Evolutionary conservation across 2,888 invertebrate genomes (phyloP), one percentile per base, ranked within the genome.

Genomic region (Phymatocera aterrima): DNA sequence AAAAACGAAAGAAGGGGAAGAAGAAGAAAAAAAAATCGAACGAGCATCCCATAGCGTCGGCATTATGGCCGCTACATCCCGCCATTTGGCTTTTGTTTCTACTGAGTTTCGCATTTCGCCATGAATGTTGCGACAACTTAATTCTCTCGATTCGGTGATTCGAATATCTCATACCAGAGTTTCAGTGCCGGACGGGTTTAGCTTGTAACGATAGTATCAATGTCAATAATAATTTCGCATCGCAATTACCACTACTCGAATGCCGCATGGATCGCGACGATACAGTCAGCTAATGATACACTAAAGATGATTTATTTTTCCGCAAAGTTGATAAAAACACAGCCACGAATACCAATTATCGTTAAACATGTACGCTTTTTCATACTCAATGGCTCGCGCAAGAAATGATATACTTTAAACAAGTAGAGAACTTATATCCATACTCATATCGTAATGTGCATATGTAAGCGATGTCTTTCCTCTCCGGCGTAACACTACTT

Each of bases 271-370:
- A 51, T 72, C 21, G 51, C 34, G 6, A 51, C 34, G n/a, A 72
- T 18, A 51, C 18, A 34, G 48, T 18, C 18, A 8, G 48, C 12
- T 43, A 72, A 72, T 72, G 18, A 72, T 72, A 72, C 21, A 43
- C 51, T 34, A 51, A 48, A 72, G 51, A 51, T 72, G 72, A 72
- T 72, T 72, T 72, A 72, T 72, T 72, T 34, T 72, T 72, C 48
- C 72, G 51, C 51, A 34, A 51, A 48, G 46, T 10, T 28, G 31
- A 46, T 61, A 61, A 24, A 61, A 70, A 70, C 12, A 51, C 72
- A 34, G 31, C 48, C 31, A 51, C 21, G 21, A 72, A 51, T 24
- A 34, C 72, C 51, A 72, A 72, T 72, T 72, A 72, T 34, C 31
- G 31, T 51, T 48, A 18, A 51, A 48, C 18, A 34, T 34, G 34